Evolutionary conservation across 2,113 vertebrate species (phyloP).

Genomic region (Rallus limicola): DNA sequence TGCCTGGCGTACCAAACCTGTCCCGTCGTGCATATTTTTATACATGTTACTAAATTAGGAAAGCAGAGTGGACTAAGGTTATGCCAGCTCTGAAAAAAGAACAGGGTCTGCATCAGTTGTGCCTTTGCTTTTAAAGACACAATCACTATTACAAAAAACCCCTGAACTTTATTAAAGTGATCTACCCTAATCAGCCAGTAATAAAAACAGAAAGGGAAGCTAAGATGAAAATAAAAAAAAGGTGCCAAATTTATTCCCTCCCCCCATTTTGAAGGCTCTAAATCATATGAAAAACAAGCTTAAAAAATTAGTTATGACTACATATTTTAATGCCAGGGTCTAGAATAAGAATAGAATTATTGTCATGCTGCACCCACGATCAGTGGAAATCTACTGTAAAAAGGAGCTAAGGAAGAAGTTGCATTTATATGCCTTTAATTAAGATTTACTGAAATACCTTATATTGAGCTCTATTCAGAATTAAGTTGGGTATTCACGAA

Average conservation of each 20-base stretch:
- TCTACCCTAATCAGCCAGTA: background rate
- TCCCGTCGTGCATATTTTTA: slow-evolving; percentile 88
- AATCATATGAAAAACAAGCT: slow-evolving; percentile 21
- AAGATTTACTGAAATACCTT: slow-evolving; percentile 46
- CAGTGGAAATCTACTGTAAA: slow-evolving; percentile 47
- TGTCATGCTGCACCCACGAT: background rate
- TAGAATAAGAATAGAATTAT: slow-evolving; percentile 24
- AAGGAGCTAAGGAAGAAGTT: background rate
- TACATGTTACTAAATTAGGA: slow-evolving; percentile 96
- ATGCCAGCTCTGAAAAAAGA: slow-evolving; percentile 81
- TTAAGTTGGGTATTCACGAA: slow-evolving; percentile 33
- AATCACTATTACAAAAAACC: slow-evolving; percentile 69
- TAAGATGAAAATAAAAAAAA: too few relatives aligned
- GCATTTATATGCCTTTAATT: slow-evolving; percentile 24
- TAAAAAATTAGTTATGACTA: background rate
- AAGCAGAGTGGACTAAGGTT: slow-evolving; percentile 80
- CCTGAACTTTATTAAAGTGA: slow-evolving; percentile 64
- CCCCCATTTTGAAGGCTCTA: background rate
- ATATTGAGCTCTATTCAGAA: slow-evolving; percentile 27
- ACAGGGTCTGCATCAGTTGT: slow-evolving; percentile 76
- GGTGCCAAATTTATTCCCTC: background rate
- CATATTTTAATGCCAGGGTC: background rate
- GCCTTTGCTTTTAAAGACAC: slow-evolving; percentile 66
- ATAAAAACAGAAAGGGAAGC: slow-evolving; percentile 22
- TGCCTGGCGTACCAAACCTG: slow-evolving; percentile 91